Percentiles rank a stretch among this genome's conserved stretches.
Conservation (phyloP, 2,113 vertebrate species). For the Edolisoma coerulescens region DNA sequence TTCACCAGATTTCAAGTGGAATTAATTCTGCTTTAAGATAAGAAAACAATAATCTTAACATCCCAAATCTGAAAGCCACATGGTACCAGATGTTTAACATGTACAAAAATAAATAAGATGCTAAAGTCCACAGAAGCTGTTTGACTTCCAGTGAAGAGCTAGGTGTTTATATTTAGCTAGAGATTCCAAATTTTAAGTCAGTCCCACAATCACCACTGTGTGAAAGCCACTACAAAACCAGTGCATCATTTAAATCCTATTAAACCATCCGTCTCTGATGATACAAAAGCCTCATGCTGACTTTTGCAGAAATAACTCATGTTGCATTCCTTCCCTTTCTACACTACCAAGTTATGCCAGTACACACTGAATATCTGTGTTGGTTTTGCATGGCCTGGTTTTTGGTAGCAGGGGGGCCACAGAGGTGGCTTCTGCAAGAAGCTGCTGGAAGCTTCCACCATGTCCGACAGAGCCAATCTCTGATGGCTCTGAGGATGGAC, state of each 20-base stretch:
- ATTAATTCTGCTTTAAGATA: neutral
- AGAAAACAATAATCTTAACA: neutral
- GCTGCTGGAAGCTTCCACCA: neutral
- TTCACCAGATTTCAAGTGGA: neutral
- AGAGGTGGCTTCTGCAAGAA: neutral
- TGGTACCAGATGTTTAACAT: neutral
- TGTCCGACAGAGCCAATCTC: accelerated
- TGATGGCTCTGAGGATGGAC: neutral
- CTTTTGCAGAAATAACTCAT: neutral
- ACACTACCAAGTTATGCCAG: neutral
- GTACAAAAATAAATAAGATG: neutral
- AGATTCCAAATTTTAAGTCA: neutral
- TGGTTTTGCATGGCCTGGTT: neutral
- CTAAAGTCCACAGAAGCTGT: neutral
- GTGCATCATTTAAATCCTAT: neutral
- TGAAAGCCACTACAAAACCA: neutral
- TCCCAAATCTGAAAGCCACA: neutral
- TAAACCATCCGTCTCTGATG: neutral
- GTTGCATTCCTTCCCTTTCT: neutral
- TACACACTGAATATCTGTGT: neutral
- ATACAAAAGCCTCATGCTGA: neutral
- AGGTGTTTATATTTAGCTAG: neutral
- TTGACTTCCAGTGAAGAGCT: neutral
- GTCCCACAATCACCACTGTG: neutral
- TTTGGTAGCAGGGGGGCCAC: neutral